These are phyloP conservation scores for Chymomyza fuscimana DNA, from an alignment of 2,888 invertebrate species.

Conservation along the genomic window DNA sequence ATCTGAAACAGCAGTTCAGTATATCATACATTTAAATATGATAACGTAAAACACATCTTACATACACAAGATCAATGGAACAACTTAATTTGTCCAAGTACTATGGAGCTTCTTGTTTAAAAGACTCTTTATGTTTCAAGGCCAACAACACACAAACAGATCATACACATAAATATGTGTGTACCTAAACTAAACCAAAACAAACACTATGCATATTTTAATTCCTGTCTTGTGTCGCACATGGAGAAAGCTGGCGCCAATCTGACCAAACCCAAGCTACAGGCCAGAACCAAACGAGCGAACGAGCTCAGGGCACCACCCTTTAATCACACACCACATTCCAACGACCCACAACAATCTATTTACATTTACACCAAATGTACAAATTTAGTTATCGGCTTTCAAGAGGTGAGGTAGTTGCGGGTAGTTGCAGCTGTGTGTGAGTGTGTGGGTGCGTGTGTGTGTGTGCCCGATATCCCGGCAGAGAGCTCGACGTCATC, in stretches of 20 bases:
- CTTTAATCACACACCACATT: conserved; percentile 61
- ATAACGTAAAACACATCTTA: too few species aligned
- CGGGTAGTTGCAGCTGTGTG: conserved; percentile 6
- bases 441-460: too few species aligned
- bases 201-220: conserved; percentile 55
- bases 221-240: conserved; percentile 37
- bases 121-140: not conserved
- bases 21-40: too few species aligned
- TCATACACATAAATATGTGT: not conserved
- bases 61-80: not conserved
- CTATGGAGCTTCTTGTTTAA: not conserved
- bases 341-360: conserved; percentile 76
- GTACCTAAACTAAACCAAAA: conserved; percentile 18
- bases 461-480: too few species aligned
- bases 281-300: conserved; percentile 47
- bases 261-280: conserved; percentile 49
- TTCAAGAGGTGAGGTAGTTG: not conserved
- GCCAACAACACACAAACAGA: not conserved
- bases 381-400: conserved; percentile 69
- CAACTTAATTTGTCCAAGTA: too few species aligned
- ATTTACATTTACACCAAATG: conserved; percentile 77
- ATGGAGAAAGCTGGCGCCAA: conserved; percentile 53
- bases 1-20: too few species aligned
- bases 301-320: conserved; percentile 45
- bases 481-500: conserved; percentile 53